phyloP scores from a whole-genome alignment of 2,888 invertebrate species.

The Aquatica leii region DNA sequence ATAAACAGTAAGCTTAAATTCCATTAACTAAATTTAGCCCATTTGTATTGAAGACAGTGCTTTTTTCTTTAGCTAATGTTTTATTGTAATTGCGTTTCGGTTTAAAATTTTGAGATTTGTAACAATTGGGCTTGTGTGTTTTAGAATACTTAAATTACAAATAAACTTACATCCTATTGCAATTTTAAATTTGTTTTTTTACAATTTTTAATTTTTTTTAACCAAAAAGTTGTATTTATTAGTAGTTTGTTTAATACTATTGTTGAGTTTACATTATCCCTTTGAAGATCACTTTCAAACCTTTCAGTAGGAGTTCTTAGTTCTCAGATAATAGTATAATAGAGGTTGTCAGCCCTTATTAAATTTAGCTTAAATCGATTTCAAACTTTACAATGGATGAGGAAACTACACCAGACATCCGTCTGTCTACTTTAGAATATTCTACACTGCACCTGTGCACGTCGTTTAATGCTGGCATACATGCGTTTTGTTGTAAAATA shows the following conservation, averaged over 20 bases:
- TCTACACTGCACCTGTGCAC: too few species aligned
- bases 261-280: conserved; percentile 7
- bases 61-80: background rate
- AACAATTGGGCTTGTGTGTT: too few species aligned
- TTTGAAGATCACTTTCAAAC: conserved; percentile 13
- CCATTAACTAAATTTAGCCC: conserved; percentile 4
- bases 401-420: conserved; percentile 26
- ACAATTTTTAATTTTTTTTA: too few species aligned
- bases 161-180: too few species aligned
- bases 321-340: conserved; percentile 19
- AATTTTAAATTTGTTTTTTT: too few species aligned
- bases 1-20: conserved; percentile 11
- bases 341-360: conserved; percentile 25
- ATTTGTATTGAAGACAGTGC: conserved; percentile 4
- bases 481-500: too few species aligned
- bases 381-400: conserved; percentile 24
- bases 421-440: conserved; percentile 16
- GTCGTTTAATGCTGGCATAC: too few species aligned
- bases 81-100: background rate
- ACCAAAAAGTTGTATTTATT: too few species aligned
- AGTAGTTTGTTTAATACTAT: background rate
- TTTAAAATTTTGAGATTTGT: too few species aligned
- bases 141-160: too few species aligned
- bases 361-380: conserved; percentile 31
- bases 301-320: conserved; percentile 10